Base-by-base conservation (phyloP, 2,888 invertebrate genomes). In the Gerris lacustris region DNA sequence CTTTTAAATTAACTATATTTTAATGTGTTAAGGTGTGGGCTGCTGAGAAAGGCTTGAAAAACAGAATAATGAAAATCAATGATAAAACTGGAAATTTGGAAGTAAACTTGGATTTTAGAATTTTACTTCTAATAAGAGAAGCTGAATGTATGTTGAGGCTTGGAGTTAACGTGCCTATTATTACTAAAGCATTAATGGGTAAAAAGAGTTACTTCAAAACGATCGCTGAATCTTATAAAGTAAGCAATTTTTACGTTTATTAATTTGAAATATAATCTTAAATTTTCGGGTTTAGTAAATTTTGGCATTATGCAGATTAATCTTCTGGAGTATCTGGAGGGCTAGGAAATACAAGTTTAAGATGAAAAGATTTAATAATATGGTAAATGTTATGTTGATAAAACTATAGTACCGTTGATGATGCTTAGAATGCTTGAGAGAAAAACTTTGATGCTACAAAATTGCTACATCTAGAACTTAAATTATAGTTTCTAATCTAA, bases 111-210 rank as follows among this genome's bases (percentile, higher is more conserved):
- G 92, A 92, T 79, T 85, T 85, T 45, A 88, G 90, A 0, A 87
- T 93, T 31, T 85, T 87, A 6, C 81, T 92, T 45, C 82, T 94
- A 62, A 89, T 94, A 69, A 83, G 92, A 45, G 94, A 95, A 80
- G 88, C 92, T 0, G 93, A 93, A 79, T 88, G 92, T 78, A 85
- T 94, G 79, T 86, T 89, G 2, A 94, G 94, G 80, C 86, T 94
- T 83, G 86, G 88, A 6, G 81, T 94, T 4, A 88, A 90, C n/a
- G 82, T 92, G 73, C 92, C 93, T 0, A 88, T 91, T 72, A 88
- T 92, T 0, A 92, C 92, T 44, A 85, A 89, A 72, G 90, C 92
- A 0, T 81, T 93, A 62, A 87, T 91, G 78, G 84, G 88, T 7
- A 91, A 91, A 78, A 86, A 87, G 75, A 87, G 90, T 75, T 88